These are phyloP conservation scores for Nomia melanderi DNA, from an alignment of 1,140 invertebrate genomes.

Conservation along the genomic window DNA sequence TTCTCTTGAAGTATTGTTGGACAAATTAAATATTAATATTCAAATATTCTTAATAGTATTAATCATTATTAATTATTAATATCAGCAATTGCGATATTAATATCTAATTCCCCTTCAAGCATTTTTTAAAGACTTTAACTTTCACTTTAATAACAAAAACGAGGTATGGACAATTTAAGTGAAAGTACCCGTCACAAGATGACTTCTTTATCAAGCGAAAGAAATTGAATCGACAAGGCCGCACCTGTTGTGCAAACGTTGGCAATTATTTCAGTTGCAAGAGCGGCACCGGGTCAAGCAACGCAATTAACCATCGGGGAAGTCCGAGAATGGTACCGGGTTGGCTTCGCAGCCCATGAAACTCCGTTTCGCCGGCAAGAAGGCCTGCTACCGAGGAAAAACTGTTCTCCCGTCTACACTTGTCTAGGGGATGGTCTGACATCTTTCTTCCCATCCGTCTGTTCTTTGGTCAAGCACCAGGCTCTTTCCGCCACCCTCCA, in stretches of 20 bases:
- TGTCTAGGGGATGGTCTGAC: slow-evolving; percentile 35
- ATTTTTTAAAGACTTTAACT: no score
- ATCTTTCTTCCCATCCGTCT: slow-evolving; percentile 51
- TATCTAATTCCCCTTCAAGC: no score
- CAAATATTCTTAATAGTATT: no score
- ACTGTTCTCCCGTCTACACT: slow-evolving; percentile 20
- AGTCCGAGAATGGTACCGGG: slow-evolving; percentile 4
- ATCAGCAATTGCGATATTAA: no score
- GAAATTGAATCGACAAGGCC: background rate
- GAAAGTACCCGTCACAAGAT: no score
- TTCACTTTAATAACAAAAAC: no score
- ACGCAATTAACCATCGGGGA: slow-evolving; percentile 63
- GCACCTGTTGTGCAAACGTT: background rate
- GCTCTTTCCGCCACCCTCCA: slow-evolving; percentile 32
- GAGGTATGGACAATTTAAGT: no score
- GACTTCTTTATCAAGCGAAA: no score
- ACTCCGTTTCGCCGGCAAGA: slow-evolving; percentile 61
- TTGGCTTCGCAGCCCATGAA: slow-evolving; percentile 53
- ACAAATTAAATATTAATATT: no score
- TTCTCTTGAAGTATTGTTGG: no score
- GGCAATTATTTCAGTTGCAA: slow-evolving; percentile 11
- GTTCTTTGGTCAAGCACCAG: slow-evolving; percentile 38
- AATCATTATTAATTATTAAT: no score
- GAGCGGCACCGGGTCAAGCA: slow-evolving; percentile 21
- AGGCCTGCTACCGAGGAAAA: slow-evolving; percentile 35